phyloP scores from a whole-genome alignment of 1,140 invertebrate species.

The Hypothenemus hampei region DNA sequence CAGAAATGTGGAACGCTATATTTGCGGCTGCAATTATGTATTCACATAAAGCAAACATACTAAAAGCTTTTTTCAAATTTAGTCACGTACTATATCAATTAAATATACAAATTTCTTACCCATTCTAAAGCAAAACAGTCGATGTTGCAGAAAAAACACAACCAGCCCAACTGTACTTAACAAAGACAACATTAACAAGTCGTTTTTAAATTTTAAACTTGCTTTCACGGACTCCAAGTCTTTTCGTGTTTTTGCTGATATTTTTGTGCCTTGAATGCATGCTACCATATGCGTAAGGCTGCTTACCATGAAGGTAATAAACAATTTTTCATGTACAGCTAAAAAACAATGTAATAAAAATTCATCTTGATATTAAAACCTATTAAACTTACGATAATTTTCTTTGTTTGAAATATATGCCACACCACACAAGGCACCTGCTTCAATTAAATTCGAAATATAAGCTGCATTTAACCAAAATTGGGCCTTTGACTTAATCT shows the following conservation, averaged over 20 bases:
- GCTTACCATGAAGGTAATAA: conserved; percentile 86
- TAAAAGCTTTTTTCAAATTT: conserved; percentile 73
- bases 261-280: conserved; percentile 50
- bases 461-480: conserved; percentile 71
- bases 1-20: conserved; percentile 86
- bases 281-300: conserved; percentile 81
- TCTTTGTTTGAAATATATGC: conserved; percentile 91
- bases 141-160: conserved; percentile 82
- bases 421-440: conserved; percentile 77
- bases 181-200: conserved; percentile 70
- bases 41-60: conserved; percentile 88
- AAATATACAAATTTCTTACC: conserved; percentile 54
- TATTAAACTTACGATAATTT: conserved; percentile 80
- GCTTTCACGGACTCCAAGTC: conserved; percentile 32
- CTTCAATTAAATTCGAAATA: conserved; percentile 80
- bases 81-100: not conserved
- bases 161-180: conserved; percentile 74
- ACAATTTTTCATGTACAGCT: conserved; percentile 90
- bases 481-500: conserved; percentile 48
- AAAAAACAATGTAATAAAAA: conserved; percentile 28
- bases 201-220: conserved; percentile 62
- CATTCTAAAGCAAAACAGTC: conserved; percentile 79
- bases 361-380: not conserved
- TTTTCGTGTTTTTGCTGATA: conserved; percentile 40
- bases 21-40: conserved; percentile 86